A percentile compares a stretch with the other conserved stretches of the same genome.
These are phyloP conservation scores for Notodonta ziczac DNA, from an alignment of 2,888 invertebrate species.

Conservation along the genomic window DNA sequence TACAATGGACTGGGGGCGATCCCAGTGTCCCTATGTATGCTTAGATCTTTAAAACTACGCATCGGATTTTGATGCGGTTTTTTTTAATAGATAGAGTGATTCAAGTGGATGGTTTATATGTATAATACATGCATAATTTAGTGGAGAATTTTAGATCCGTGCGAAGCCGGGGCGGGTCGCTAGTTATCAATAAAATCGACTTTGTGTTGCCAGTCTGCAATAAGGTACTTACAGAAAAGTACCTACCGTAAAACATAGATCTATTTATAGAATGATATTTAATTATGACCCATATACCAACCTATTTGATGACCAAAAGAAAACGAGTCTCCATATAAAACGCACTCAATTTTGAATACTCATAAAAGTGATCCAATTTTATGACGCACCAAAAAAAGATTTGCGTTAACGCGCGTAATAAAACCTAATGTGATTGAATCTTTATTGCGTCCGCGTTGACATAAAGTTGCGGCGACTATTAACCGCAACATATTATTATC, in stretches of 20 bases:
- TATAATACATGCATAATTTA: no score
- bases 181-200: no score
- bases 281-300: neutral
- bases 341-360: neutral
- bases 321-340: neutral
- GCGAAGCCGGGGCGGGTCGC: no score
- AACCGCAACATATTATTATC: neutral
- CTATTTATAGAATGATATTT: neutral
- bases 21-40: no score
- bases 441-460: neutral
- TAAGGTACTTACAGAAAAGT: neutral
- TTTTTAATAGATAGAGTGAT: no score
- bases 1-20: no score
- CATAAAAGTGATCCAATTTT: neutral
- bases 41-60: no score
- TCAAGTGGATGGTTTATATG: no score
- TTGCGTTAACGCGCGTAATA: neutral
- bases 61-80: no score
- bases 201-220: no score
- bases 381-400: conserved; percentile 1
- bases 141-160: no score
- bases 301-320: neutral
- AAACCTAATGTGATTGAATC: conserved; percentile 6
- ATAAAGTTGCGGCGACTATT: conserved; percentile 7
- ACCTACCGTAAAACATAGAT: neutral